Evolutionary conservation across 2,888 invertebrate species (phyloP), one percentile per base, ranked within the genome.

Genomic region (Bembecia ichneumoniformis): DNA sequence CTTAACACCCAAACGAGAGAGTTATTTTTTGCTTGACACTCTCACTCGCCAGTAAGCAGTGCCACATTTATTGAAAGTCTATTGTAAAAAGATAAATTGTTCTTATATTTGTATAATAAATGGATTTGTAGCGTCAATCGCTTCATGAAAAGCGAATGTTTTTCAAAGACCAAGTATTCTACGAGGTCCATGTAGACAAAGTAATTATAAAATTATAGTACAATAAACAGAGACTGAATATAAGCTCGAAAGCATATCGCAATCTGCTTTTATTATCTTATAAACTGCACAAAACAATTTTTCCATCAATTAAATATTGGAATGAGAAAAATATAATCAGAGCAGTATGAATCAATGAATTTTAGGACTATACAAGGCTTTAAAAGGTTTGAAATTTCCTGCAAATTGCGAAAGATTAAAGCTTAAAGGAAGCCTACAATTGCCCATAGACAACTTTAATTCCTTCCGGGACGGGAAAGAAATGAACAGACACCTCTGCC

Each of bases 401-500:
- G 13, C n/a, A 40, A 13, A 40, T 40, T 40, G n/a, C 40, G 5
- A 40, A 40, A 40, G 40, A 40, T 40, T 40, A 40, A 40, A 13
- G 40, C 40, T 14, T 13, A 7, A 10, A 40, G 13, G 67, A 69
- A 70, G 64, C 60, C 62, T 67, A 64, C 66, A 75, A 76, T 79
- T 74, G 71, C 66, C 73, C 71, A 80, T 77, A 77, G 77, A 73
- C 74, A 78, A 70, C 67, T 79, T 79, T 82, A 79, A 82, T 82
- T 82, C 70, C 66, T 74, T 66, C 63, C 63, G 60, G 60, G 65
- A 66, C 63, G 71, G 67, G 68, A 82, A 82, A 81, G 78, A 80
- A 84, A 83, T 78, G 81, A 77, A 81, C 77, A 72, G 79, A 75
- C 76, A 79, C 69, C 77, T 77, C 71, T 71, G 74, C 75, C 77